These are phyloP conservation scores for Salvator merianae DNA, from an alignment of 2,113 vertebrate species.

Conservation along the genomic window DNA sequence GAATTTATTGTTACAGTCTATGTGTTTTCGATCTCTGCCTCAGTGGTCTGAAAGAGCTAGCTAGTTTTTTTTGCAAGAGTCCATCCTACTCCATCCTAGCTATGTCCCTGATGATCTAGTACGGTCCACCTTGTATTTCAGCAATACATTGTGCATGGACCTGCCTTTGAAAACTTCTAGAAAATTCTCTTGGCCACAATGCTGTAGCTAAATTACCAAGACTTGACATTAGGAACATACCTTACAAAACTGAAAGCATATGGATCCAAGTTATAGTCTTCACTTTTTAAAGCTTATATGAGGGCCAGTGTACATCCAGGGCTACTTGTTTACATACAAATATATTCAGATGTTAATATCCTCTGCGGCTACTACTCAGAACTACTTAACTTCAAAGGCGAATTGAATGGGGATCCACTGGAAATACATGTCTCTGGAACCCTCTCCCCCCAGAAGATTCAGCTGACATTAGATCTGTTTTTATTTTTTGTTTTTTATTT, in stretches of 20 bases:
- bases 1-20: too few relatives aligned
- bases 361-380: background rate
- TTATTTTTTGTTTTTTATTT: background rate
- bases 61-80: too few relatives aligned
- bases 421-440: background rate
- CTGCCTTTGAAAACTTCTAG: background rate
- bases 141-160: background rate
- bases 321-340: too few relatives aligned
- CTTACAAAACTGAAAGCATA: background rate
- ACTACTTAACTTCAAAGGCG: background rate
- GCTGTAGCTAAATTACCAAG: background rate
- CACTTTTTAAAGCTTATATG: background rate
- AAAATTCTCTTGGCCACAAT: background rate
- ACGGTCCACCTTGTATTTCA: background rate
- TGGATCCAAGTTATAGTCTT: too few relatives aligned
- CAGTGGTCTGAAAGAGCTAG: too few relatives aligned
- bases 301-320: background rate
- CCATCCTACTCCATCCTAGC: too few relatives aligned
- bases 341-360: background rate
- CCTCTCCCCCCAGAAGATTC: background rate
- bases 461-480: too few relatives aligned
- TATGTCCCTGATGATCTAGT: background rate
- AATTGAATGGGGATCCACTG: background rate
- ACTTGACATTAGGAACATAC: background rate
- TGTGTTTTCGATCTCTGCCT: too few relatives aligned